Evolutionary conservation across 2,797 vertebrate species (phyloP), one percentile per base, ranked within the genome.

Genomic region (Sebastes iracundus): DNA sequence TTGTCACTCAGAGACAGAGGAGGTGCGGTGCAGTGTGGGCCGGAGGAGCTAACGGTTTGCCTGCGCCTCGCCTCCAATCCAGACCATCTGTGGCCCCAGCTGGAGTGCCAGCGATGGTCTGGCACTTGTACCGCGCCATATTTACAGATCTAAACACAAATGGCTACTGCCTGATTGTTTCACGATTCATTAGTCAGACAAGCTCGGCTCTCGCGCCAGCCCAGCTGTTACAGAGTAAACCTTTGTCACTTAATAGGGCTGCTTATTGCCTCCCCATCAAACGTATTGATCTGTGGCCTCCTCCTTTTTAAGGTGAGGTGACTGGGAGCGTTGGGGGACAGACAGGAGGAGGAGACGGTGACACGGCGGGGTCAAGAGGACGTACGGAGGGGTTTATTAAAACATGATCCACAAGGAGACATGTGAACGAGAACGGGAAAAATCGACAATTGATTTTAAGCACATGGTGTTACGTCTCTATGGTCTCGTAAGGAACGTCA

Each of bases 91-190:
- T 97, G 97, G 96, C 97, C 98, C 98, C 98, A 99, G 98, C 98
- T 99, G 98, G 98, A 98, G 97, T 94, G 96, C 97, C 97, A 96
- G 97, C 97, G 95, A 98, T 98, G 98, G 98, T 99, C 98, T 99
- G 98, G 98, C 98, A 99, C 98, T 98, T 99, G 97, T 98, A 98
- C 97, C 97, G 97, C 97, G 97, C 97, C 98, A 99, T 99, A 99
- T 99, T 99, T 99, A 99, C 98, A 99, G 98, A 99, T 99, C 98
- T 98, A 98, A 99, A 99, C 98, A 99, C 98, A 99, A 99, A 99
- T 98, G 98, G 98, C 97, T 97, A 97, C 97, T 97, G 98, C 98
- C 98, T 98, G 98, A 99, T 99, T 99, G 98, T 99, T 99, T 99
- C 98, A 99, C 98, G 98, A 99, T 99, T 99, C 98, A 99, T 99